phyloP scores from a whole-genome alignment of 2,113 vertebrate species.

The Oncorhynchus gorbuscha region DNA sequence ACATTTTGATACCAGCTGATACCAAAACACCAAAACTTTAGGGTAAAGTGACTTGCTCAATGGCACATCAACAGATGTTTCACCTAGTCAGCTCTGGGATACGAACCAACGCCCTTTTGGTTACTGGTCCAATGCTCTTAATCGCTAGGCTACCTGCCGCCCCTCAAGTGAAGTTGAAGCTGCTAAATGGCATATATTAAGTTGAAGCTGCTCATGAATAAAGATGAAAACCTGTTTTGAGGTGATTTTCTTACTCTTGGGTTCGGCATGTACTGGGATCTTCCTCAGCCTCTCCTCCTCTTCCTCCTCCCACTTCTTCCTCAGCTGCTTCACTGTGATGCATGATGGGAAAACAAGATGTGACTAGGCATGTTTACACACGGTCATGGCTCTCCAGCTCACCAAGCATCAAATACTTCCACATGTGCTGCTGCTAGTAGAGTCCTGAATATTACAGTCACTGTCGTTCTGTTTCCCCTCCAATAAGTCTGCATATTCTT shows the following conservation, averaged over 20 bases:
- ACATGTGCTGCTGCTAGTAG: slow-evolving; percentile 17
- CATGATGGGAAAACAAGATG: slow-evolving; percentile 37
- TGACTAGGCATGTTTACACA: slow-evolving; percentile 25
- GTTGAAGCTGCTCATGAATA: not conserved
- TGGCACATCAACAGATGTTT: too few relatives aligned
- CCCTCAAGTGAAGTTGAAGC: not conserved
- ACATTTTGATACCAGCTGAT: too few relatives aligned
- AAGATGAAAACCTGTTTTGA: not conserved
- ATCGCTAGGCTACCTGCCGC: too few relatives aligned
- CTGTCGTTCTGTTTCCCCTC: not conserved
- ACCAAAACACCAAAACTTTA: too few relatives aligned
- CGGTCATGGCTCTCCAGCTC: not conserved
- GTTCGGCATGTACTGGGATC: slow-evolving; percentile 41
- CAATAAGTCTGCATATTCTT: not conserved
- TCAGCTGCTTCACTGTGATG: slow-evolving; percentile 67
- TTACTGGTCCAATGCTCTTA: not conserved
- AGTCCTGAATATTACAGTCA: not conserved
- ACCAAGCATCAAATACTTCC: slow-evolving; percentile 29
- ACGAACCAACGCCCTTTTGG: too few relatives aligned
- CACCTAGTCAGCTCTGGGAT: too few relatives aligned
- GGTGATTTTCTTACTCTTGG: slow-evolving; percentile 67
- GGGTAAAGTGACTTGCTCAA: too few relatives aligned
- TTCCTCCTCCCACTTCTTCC: slow-evolving; percentile 77
- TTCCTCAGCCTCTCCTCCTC: slow-evolving; percentile 69
- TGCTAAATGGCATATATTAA: too few relatives aligned